Evolutionary conservation across 1,140 invertebrate species (phyloP).

Genomic region (Drosophila prosaltans): DNA sequence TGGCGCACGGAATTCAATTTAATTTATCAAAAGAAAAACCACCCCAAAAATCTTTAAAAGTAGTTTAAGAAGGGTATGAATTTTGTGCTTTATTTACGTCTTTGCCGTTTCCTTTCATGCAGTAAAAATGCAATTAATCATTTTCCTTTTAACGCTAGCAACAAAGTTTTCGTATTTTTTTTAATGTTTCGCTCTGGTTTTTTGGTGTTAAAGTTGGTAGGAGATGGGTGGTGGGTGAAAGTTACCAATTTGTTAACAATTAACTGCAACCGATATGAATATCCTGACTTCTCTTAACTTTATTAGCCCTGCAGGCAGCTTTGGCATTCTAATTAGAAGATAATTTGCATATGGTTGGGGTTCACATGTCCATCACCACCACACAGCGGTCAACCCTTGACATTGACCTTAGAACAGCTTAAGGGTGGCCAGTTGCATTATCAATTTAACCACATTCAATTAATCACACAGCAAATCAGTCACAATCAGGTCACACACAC

Average conservation of each 20-base stretch:
- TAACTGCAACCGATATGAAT: slow-evolving; percentile 43
- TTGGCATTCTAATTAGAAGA: slow-evolving; percentile 37
- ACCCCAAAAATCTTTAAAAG: slow-evolving; percentile 21
- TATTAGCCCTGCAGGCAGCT: slow-evolving; percentile 31
- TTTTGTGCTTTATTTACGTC: slow-evolving; percentile 20
- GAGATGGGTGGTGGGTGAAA: neutral
- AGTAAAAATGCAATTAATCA: slow-evolving; percentile 71
- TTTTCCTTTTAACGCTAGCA: slow-evolving; percentile 49
- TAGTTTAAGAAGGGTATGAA: slow-evolving; percentile 14
- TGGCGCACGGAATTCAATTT: slow-evolving; percentile 68
- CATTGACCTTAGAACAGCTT: slow-evolving; percentile 26
- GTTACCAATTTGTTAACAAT: slow-evolving; percentile 51
- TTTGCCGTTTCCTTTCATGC: slow-evolving; percentile 17
- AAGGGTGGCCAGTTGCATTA: slow-evolving; percentile 12
- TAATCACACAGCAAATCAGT: neutral
- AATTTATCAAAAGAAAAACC: slow-evolving; percentile 61
- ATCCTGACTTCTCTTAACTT: slow-evolving; percentile 17
- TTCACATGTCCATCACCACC: neutral
- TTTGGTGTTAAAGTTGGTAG: neutral
- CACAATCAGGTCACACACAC: neutral
- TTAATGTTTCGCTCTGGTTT: neutral
- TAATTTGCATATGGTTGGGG: slow-evolving; percentile 55
- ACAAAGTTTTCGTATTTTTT: slow-evolving; percentile 29
- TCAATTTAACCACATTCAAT: slow-evolving; percentile 15
- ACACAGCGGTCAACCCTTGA: slow-evolving; percentile 8